Conservation (phyloP, 2,113 vertebrate genomes). For the Mastomys natalensis region DNA sequence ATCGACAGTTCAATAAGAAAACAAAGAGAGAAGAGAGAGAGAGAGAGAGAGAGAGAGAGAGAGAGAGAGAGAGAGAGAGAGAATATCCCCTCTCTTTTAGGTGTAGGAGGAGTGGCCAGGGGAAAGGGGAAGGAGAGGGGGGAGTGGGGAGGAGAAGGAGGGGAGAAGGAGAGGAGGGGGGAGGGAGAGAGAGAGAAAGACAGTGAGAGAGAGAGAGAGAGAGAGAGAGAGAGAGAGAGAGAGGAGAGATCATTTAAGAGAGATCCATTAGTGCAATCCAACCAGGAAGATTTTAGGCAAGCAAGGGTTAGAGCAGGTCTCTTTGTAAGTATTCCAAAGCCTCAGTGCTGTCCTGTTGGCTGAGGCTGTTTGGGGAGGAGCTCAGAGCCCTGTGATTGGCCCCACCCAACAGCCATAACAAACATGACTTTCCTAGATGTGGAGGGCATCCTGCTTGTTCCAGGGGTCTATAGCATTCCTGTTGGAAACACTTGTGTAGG, state of each 20-base stretch:
- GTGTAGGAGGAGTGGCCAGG: no score
- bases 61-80: background rate
- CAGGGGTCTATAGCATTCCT: background rate
- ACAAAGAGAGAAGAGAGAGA: background rate
- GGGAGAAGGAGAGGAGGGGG: background rate
- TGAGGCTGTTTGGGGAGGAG: background rate
- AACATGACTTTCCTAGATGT: background rate
- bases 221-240: background rate
- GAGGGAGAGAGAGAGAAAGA: background rate
- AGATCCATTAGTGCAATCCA: background rate
- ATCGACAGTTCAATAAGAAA: background rate
- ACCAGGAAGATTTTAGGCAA: background rate
- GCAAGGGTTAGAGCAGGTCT: background rate
- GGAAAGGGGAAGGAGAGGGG: background rate
- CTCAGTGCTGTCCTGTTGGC: background rate
- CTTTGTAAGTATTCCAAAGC: background rate
- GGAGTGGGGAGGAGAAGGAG: no score
- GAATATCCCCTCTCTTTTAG: no score
- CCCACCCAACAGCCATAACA: background rate
- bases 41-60: no score
- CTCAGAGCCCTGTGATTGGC: background rate
- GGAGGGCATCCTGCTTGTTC: background rate
- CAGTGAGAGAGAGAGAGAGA: background rate
- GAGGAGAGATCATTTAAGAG: background rate
- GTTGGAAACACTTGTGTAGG: background rate